These are phyloP conservation scores for Proisotoma minuta DNA, from an alignment of 2,888 invertebrate genomes.

Conservation along the genomic window DNA sequence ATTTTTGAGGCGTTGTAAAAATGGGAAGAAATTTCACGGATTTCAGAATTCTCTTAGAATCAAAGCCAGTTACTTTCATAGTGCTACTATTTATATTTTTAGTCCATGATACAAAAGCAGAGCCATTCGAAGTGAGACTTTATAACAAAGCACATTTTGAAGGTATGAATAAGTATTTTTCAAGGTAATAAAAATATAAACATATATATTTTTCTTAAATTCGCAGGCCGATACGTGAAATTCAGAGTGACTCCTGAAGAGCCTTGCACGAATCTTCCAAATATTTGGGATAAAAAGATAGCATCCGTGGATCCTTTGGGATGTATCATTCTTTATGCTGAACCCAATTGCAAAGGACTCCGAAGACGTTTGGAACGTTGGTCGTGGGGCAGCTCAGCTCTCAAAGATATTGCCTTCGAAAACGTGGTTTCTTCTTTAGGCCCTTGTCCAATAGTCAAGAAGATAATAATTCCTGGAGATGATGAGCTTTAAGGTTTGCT, in stretches of 20 bases:
- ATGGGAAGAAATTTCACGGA: too few species aligned
- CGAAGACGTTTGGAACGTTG: slow-evolving; percentile 35
- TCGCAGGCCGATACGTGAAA: slow-evolving; percentile 22
- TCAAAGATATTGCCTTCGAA: slow-evolving; percentile 40
- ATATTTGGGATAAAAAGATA: slow-evolving; percentile 29
- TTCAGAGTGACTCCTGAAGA: slow-evolving; percentile 23
- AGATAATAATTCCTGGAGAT: slow-evolving; percentile 18
- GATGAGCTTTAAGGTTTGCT: slow-evolving; percentile 28
- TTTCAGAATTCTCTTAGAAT: too few species aligned
- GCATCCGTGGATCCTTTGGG: slow-evolving; percentile 31
- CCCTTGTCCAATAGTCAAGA: slow-evolving; percentile 28
- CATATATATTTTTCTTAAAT: not conserved
- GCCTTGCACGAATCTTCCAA: slow-evolving; percentile 29
- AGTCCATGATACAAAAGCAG: slow-evolving; percentile 12
- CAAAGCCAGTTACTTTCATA: too few species aligned
- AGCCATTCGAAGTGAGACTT: slow-evolving; percentile 28
- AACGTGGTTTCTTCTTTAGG: slow-evolving; percentile 29
- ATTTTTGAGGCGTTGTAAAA: too few species aligned
- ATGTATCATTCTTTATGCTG: slow-evolving; percentile 35
- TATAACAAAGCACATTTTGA: slow-evolving; percentile 33
- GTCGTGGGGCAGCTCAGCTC: slow-evolving; percentile 34
- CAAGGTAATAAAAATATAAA: not conserved
- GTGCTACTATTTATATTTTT: not conserved
- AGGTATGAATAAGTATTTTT: slow-evolving; percentile 21
- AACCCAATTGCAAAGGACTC: slow-evolving; percentile 32